Evolutionary conservation across 1,140 invertebrate genomes (phyloP).

Genomic region (Aphidius ervi): DNA sequence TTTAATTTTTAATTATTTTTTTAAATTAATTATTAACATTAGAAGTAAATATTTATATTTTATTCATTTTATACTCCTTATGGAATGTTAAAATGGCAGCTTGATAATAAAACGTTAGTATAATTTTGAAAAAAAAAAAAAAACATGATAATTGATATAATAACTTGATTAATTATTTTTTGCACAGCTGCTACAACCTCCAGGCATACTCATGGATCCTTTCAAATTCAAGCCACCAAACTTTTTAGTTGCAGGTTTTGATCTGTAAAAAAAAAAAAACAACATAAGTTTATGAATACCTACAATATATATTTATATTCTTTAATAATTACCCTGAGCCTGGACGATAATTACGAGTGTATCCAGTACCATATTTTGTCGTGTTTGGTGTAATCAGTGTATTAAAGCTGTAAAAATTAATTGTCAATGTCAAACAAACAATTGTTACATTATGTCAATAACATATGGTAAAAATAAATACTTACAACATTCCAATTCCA

Average conservation of each 20-base stretch:
- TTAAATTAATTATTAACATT: no score
- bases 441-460: background rate
- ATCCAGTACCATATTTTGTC: conserved; percentile 24
- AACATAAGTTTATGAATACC: conserved; percentile 12
- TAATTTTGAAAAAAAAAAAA: conserved; percentile 7
- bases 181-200: conserved; percentile 38
- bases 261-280: conserved; percentile 21
- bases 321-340: conserved; percentile 32
- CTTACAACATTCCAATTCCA: conserved; percentile 38
- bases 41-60: conserved; percentile 9
- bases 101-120: conserved; percentile 11
- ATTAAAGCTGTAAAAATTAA: conserved; percentile 28
- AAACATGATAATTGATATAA: conserved; percentile 4
- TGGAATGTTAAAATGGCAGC: no score
- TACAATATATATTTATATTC: conserved; percentile 2
- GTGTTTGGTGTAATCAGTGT: conserved; percentile 32
- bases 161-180: conserved; percentile 17
- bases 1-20: no score
- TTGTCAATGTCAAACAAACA: background rate
- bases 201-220: conserved; percentile 31
- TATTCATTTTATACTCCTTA: background rate
- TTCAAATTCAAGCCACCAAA: conserved; percentile 31
- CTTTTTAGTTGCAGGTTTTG: conserved; percentile 29
- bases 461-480: conserved; percentile 1
- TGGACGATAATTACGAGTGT: conserved; percentile 30